phyloP scores from a whole-genome alignment of 2,888 invertebrate genomes.

The Ophioninae sp. region DNA sequence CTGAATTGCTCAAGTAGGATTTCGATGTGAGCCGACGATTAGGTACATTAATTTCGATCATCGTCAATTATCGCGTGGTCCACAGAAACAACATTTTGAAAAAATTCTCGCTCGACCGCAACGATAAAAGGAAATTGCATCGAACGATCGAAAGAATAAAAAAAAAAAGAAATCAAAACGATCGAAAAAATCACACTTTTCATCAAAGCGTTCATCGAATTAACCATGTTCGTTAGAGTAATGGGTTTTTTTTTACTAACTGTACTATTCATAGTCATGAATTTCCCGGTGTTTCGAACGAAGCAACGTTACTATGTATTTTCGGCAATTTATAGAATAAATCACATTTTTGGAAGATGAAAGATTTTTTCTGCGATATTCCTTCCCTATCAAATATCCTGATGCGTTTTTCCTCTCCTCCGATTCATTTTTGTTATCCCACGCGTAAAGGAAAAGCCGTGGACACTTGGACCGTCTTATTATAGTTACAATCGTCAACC shows the following conservation, averaged over 20 bases:
- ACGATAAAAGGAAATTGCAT: conserved; percentile 20
- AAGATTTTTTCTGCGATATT: not conserved
- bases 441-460: not conserved
- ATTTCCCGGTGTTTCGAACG: conserved; percentile 33
- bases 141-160: conserved; percentile 22
- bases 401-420: not conserved
- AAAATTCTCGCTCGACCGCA: conserved; percentile 6
- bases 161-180: conserved; percentile 7
- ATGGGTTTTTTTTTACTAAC: conserved; percentile 61
- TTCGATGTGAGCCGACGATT: conserved; percentile 34
- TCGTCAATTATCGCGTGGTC: conserved; percentile 34
- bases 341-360: conserved; percentile 60
- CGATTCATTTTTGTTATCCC: not conserved
- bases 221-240: conserved; percentile 56
- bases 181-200: conserved; percentile 28
- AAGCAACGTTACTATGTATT: conserved; percentile 62
- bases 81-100: conserved; percentile 22
- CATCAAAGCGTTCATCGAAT: conserved; percentile 59
- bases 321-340: conserved; percentile 66
- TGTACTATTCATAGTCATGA: conserved; percentile 52
- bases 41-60: conserved; percentile 30
- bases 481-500: no score
- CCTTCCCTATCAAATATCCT: conserved; percentile 25
- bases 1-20: conserved; percentile 53
- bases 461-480: no score